Percentiles rank a stretch among this genome's conserved stretches.
These are phyloP conservation scores for Sebastiscus tertius DNA, from an alignment of 2,797 vertebrate genomes.

Conservation along the genomic window DNA sequence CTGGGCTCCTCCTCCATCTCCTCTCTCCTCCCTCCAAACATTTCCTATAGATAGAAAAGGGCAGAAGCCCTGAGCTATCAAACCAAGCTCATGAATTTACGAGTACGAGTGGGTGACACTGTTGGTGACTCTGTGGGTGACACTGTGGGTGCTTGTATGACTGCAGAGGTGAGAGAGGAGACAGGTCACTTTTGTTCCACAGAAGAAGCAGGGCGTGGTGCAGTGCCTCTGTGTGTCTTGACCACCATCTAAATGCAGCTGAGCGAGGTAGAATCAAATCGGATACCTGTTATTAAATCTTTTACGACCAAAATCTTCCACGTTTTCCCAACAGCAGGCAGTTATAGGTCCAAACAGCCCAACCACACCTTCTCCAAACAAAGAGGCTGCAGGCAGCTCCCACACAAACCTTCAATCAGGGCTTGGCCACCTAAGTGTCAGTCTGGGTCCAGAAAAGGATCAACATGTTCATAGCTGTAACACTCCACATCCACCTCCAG, in stretches of 20 bases:
- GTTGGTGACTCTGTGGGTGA: neutral
- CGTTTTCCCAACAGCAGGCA: neutral
- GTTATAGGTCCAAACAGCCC: neutral
- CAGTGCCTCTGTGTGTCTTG: neutral
- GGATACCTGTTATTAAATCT: neutral
- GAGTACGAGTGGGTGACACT: too few relatives aligned
- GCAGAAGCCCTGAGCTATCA: too few relatives aligned
- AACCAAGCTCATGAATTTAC: too few relatives aligned
- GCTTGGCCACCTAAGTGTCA: constrained; percentile 28
- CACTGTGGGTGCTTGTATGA: neutral
- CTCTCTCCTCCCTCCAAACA: too few relatives aligned
- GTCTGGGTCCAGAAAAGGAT: neutral
- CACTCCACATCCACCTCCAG: neutral
- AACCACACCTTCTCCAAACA: constrained; percentile 53
- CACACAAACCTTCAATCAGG: constrained; percentile 46
- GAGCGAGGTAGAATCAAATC: neutral
- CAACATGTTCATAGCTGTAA: neutral
- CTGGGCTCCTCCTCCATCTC: too few relatives aligned
- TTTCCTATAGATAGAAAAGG: too few relatives aligned
- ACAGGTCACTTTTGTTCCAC: constrained; percentile 10
- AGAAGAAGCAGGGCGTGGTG: constrained; percentile 61
- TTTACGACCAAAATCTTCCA: neutral
- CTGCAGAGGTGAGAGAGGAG: neutral
- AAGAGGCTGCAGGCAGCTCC: constrained; percentile 11
- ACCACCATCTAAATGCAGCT: constrained; percentile 16